Percentiles rank a stretch among this genome's conserved stretches.
Conservation (phyloP, 2,888 invertebrate species). For the Callinectes sapidus region DNA sequence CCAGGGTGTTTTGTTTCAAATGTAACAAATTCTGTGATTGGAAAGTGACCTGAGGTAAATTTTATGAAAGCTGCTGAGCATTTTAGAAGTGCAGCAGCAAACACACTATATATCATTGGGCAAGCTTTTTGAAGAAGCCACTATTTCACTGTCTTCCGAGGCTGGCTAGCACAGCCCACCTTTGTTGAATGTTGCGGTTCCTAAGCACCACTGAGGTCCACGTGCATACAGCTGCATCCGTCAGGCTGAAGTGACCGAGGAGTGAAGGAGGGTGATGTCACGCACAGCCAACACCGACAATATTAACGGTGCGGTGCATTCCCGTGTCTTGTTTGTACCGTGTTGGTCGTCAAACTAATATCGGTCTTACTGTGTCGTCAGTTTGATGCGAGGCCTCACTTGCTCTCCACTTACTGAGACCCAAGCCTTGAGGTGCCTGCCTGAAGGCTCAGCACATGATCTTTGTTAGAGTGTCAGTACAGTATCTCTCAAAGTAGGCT, state of each 20-base stretch:
- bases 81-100: constrained; percentile 63
- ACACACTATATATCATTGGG: constrained; percentile 54
- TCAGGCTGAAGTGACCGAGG: background rate
- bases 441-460: constrained; percentile 38
- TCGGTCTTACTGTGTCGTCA: constrained; percentile 35
- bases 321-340: constrained; percentile 9
- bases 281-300: background rate
- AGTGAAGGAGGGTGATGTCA: background rate
- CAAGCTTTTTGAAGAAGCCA: constrained; percentile 51
- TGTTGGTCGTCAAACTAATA: background rate
- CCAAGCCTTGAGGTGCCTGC: background rate
- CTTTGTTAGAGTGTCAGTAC: constrained; percentile 36
- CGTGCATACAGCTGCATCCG: constrained; percentile 15
- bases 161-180: constrained; percentile 46
- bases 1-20: constrained; percentile 58
- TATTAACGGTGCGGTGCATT: constrained; percentile 15
- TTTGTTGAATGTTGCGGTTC: constrained; percentile 38
- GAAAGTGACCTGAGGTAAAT: constrained; percentile 65
- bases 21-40: constrained; percentile 66
- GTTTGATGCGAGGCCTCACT: constrained; percentile 41
- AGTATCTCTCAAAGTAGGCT: constrained; percentile 46
- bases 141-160: constrained; percentile 61
- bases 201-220: constrained; percentile 42
- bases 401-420: constrained; percentile 35
- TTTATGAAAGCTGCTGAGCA: constrained; percentile 35